phyloP scores from a whole-genome alignment of 1,140 invertebrate species.

The Pteromalus puparum region DNA sequence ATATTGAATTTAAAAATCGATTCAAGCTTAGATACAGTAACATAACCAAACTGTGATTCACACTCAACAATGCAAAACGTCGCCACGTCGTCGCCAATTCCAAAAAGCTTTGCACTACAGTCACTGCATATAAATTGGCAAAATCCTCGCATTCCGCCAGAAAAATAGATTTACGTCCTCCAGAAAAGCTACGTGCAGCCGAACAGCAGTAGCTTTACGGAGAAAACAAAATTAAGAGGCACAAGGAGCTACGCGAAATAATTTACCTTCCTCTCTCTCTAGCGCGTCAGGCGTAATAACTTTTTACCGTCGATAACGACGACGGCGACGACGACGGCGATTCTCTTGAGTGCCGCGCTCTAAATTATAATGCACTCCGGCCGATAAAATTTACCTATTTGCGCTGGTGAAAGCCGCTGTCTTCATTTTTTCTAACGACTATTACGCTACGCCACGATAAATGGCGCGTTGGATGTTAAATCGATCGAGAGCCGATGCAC shows the following conservation, averaged over 20 bases:
- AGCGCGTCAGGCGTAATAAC: not conserved
- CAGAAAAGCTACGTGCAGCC: no score
- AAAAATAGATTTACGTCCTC: no score
- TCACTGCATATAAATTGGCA: no score
- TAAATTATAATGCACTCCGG: not conserved
- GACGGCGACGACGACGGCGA: not conserved
- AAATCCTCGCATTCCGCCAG: no score
- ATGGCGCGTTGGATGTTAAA: not conserved
- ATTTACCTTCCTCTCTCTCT: no score
- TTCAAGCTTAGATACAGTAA: no score
- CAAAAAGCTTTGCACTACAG: no score
- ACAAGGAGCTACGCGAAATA: not conserved
- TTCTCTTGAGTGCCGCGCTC: not conserved
- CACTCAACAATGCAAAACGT: no score
- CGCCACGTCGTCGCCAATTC: no score
- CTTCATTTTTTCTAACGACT: not conserved
- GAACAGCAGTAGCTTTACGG: no score
- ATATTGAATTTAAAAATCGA: no score
- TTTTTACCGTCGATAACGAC: not conserved
- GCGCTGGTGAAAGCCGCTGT: not conserved
- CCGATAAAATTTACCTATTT: not conserved
- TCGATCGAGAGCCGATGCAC: not conserved
- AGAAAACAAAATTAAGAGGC: not conserved
- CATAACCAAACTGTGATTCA: no score
- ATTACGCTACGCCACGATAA: not conserved